Evolutionary conservation across 2,113 vertebrate genomes (phyloP), one percentile per base, ranked within the genome.

Genomic region (Semnornis frantzii): DNA sequence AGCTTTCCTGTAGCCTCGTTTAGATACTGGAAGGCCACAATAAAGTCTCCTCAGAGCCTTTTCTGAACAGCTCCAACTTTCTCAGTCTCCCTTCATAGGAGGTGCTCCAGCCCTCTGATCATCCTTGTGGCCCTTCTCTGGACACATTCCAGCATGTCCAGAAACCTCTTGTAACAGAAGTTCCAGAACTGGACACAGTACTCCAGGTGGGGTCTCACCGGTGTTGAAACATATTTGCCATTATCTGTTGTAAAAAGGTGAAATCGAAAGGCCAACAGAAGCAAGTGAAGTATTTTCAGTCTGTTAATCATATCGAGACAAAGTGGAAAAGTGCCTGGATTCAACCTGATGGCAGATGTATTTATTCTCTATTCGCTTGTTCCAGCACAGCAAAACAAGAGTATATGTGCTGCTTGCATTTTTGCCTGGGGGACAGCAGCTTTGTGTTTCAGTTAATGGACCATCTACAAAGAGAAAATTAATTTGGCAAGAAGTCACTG

Each of bases 401-500:
- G 55, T 48, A 62, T 90, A 83, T 85, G 70, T 54, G 75, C 58
- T 74, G 71, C 73, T 85, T 82, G 50, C 58, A 78, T 94, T 91
- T 90, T 85, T 96, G 92, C 96, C 92, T 91, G n/a, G 44, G 88
- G 90, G 87, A 91, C 72, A 63, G 60, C 66, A 69, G 63, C 60
- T 95, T 95, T 95, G 70, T 89, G 87, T 85, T 84, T 69, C 21
- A 95, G 80, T 92, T 95, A 97, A 97, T 91, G 85, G 93, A 83
- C 91, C 86, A 87, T 87, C 82, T 60, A 92, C 88, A 96, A 96
- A 96, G 82, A 97, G 91, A 95, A 97, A 97, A 96, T 97, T 96
- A 93, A 97, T 96, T 92, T 97, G 97, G 95, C 93, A 92, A 80
- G 88, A 85, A 73, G 62, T 89, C 50, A 34, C n/a, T 90, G 82